Conservation (phyloP, 92 coral and sea anemone genomes). For the Zoanthus sociatus region DNA sequence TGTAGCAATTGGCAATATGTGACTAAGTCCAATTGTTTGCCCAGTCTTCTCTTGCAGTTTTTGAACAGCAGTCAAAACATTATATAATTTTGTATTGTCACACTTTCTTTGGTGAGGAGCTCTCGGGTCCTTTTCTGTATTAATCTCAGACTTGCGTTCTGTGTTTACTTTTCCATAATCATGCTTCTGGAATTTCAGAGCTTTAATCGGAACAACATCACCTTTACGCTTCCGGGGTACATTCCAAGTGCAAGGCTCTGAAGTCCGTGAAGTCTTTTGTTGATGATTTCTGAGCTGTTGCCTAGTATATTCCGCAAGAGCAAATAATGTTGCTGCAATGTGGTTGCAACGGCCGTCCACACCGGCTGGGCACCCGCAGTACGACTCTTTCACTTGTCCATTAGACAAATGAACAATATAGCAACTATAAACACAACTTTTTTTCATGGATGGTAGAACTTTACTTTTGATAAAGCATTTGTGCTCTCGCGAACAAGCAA, state of each 20-base stretch:
- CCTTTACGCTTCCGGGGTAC: too few relatives aligned
- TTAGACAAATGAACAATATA: neutral
- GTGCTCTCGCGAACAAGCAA: neutral
- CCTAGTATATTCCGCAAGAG: too few relatives aligned
- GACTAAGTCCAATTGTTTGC: slow-evolving; percentile 40
- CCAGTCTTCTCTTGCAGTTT: slow-evolving; percentile 51
- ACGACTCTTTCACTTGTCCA: neutral
- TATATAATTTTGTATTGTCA: slow-evolving; percentile 12
- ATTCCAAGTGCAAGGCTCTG: too few relatives aligned
- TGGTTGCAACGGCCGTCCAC: neutral
- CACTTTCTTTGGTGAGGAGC: slow-evolving; percentile 4
- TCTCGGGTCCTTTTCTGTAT: slow-evolving; percentile 7
- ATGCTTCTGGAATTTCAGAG: too few relatives aligned
- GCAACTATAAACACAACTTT: neutral
- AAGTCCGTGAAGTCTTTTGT: too few relatives aligned
- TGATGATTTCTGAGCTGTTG: too few relatives aligned
- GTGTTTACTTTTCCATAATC: too few relatives aligned
- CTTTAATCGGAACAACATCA: too few relatives aligned
- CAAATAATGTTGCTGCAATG: too few relatives aligned
- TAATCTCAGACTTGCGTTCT: too few relatives aligned
- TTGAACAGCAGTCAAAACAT: slow-evolving; percentile 20
- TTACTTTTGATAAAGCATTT: neutral
- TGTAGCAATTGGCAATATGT: slow-evolving; percentile 33
- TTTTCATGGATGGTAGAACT: slow-evolving; percentile 7
- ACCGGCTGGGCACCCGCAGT: neutral